Percentiles rank a stretch among this genome's conserved stretches.
Conservation (phyloP, 2,797 vertebrate genomes). For the Phoeniculus purpureus region DNA sequence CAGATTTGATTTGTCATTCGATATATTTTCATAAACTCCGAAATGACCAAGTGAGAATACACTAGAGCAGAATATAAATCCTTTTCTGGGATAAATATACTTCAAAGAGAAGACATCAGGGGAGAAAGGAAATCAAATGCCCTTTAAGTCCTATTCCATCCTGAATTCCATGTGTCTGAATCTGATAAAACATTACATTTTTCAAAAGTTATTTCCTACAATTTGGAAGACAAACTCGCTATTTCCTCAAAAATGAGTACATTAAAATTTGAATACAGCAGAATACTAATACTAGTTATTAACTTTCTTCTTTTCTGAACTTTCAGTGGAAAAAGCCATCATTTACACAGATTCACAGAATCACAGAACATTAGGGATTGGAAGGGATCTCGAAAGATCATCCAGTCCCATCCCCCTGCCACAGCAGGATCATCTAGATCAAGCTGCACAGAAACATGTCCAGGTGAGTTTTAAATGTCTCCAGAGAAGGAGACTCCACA, state of each 20-base stretch:
- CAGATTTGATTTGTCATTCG: conserved; percentile 70
- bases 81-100: conserved; percentile 61
- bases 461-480: too few species aligned
- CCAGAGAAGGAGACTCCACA: too few species aligned
- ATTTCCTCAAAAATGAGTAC: conserved; percentile 7
- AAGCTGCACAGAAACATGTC: too few species aligned
- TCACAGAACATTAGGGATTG: too few species aligned
- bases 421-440: too few species aligned
- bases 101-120: conserved; percentile 24
- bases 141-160: conserved; percentile 20
- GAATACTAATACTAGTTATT: neutral
- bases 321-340: neutral
- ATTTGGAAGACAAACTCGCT: conserved; percentile 11
- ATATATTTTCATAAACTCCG: conserved; percentile 68
- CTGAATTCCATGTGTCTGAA: conserved; percentile 44
- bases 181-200: conserved; percentile 24
- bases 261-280: neutral
- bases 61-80: conserved; percentile 57
- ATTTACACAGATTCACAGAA: neutral
- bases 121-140: conserved; percentile 29
- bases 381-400: too few species aligned
- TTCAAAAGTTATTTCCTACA: conserved; percentile 29
- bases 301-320: neutral
- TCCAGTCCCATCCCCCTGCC: too few species aligned
- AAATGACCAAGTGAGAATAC: conserved; percentile 51